Evolutionary conservation across 2,797 vertebrate genomes (phyloP), one percentile per base, ranked within the genome.

Genomic region (Tenualosa thibaudeaui): DNA sequence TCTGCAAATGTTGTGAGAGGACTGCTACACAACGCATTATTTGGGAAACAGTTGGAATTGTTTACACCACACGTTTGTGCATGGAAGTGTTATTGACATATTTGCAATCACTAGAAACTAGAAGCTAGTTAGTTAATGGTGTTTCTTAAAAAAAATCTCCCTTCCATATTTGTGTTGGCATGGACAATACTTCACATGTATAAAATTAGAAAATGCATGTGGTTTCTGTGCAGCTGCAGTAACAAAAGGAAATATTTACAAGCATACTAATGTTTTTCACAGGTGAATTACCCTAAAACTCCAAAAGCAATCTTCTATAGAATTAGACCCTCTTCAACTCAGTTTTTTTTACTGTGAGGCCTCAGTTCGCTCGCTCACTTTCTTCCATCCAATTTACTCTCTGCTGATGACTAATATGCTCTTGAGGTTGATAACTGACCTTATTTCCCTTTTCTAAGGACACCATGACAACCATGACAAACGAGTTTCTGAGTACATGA

Each of bases 381-480:
- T 31, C 37, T 75, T 75, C 26, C 68, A 43, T 43, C 31, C 68
- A 40, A 40, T 75, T 75, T 15, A 75, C 17, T 40, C 37, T 75
- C 68, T 75, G 68, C 6, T 40, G 68, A 75, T 40, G 68, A 75
- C 68, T 75, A 75, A 40, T 17, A 3, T 43, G 31, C 68, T 75
- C 13, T 37, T 15, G 6, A 17, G 68, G 13, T 75, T 75, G 68
- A 75, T 75, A 75, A 75, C 37, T 75, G 68, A 75, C 68, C 31
- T 75, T 43, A 43, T 75, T 75, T 75, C 15, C 68, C 31, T 19
- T 40, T 40, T 43, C 31, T 37, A 75, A 75, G 68, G 31, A 75
- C 37, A 75, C 68, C 68, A 75, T 75, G 68, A 75, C 68, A 75
- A 75, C 68, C 68, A 43, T 75, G 68, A 75, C 13, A 75, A 75